phyloP scores from a whole-genome alignment of 2,888 invertebrate genomes.

The Thecocarcelia acutangulata region DNA sequence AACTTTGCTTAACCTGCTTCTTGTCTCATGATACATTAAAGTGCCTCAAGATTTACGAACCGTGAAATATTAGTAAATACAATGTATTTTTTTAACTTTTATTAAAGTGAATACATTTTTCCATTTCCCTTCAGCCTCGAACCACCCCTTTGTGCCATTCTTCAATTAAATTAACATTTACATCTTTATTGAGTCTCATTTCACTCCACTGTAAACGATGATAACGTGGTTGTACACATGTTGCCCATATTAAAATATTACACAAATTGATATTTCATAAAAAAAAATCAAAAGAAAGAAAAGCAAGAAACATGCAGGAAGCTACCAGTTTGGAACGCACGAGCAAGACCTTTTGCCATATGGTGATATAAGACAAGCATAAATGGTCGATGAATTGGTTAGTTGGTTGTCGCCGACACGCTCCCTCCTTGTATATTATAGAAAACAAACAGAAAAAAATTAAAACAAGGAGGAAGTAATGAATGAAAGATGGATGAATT shows the following conservation, averaged over 20 bases:
- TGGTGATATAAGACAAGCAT: conserved; percentile 43
- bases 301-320: background rate
- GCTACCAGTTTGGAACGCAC: background rate
- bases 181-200: conserved; percentile 24
- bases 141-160: background rate
- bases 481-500: conserved; percentile 60
- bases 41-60: conserved; percentile 12
- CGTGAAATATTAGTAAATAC: conserved; percentile 31
- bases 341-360: conserved; percentile 38
- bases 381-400: conserved; percentile 54
- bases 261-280: conserved; percentile 77
- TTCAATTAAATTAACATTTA: conserved; percentile 62
- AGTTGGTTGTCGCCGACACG: conserved; percentile 36
- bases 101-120: background rate
- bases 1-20: background rate
- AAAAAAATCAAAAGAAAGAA: conserved; percentile 50
- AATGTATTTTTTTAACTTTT: conserved; percentile 15
- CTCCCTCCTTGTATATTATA: background rate
- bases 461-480: conserved; percentile 34
- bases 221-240: conserved; percentile 68
- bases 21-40: conserved; percentile 10
- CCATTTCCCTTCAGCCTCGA: background rate
- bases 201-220: conserved; percentile 59
- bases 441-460: conserved; percentile 26
- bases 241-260: conserved; percentile 71